These are phyloP conservation scores for Apis laboriosa DNA, from an alignment of 1,140 invertebrate genomes.

Conservation along the genomic window DNA sequence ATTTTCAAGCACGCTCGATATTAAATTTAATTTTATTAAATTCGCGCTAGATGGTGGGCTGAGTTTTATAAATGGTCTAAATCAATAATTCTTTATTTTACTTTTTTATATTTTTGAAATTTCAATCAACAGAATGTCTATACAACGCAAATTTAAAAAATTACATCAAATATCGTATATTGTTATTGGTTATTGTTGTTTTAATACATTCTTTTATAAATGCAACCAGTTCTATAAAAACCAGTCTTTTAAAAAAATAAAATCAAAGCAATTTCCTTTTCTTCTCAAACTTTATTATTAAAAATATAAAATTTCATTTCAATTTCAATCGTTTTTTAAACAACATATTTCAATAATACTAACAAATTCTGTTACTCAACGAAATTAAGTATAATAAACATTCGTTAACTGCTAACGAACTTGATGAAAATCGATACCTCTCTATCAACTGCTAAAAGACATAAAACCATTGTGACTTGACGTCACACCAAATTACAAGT, in stretches of 20 bases:
- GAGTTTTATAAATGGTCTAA: background rate
- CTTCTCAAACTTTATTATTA: background rate
- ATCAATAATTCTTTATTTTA: slow-evolving; percentile 14
- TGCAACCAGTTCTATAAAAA: no score
- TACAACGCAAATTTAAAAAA: no score
- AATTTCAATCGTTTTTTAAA: background rate
- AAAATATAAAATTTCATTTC: background rate
- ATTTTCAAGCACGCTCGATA: background rate
- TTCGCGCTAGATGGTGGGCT: slow-evolving; percentile 28
- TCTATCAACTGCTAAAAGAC: background rate
- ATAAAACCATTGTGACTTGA: background rate
- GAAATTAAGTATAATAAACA: background rate
- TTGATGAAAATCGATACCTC: background rate
- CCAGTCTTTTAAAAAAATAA: no score
- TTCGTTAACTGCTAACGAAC: background rate
- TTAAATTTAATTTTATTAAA: background rate
- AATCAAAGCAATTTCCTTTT: background rate
- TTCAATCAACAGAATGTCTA: background rate
- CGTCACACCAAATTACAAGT: slow-evolving; percentile 8
- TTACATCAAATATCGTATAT: no score
- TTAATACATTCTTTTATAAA: no score
- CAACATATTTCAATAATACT: background rate
- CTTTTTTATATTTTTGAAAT: background rate
- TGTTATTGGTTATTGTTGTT: no score
- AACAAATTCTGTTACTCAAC: background rate